A percentile compares a stretch with the other conserved stretches of the same genome.
Conservation (phyloP, 2,113 vertebrate species). For the Cebidichthys violaceus region DNA sequence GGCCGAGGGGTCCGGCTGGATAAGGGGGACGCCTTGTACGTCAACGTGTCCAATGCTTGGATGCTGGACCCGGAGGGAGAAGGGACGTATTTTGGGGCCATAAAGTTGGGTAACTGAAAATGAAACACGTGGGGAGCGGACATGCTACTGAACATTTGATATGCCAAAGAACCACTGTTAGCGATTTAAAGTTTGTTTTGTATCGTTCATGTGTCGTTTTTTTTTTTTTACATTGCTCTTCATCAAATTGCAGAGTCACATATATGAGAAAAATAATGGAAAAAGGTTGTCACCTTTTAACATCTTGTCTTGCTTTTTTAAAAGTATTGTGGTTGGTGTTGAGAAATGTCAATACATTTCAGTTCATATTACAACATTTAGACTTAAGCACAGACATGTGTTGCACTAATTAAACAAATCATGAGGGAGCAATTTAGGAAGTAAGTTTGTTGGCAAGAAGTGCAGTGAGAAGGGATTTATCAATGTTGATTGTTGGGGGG, state of each 20-base stretch:
- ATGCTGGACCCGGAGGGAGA: slow-evolving; percentile 90
- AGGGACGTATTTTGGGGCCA: slow-evolving; percentile 94
- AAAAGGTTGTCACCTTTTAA: slow-evolving; percentile 9
- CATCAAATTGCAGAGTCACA: slow-evolving; percentile 23
- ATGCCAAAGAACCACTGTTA: slow-evolving; percentile 84
- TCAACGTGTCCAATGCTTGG: slow-evolving; percentile 92
- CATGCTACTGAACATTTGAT: slow-evolving; percentile 84
- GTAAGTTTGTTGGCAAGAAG: slow-evolving; percentile 34
- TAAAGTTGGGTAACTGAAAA: slow-evolving; percentile 91
- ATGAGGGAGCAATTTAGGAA: slow-evolving; percentile 36
- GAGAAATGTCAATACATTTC: slow-evolving; percentile 37
- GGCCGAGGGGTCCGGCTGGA: slow-evolving; percentile 90
- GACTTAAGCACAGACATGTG: slow-evolving; percentile 39
- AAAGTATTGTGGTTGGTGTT: slow-evolving; percentile 27
- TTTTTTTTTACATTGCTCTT: slow-evolving; percentile 40
- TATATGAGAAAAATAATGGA: slow-evolving; percentile 1
- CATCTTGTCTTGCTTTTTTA: neutral
- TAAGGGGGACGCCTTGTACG: slow-evolving; percentile 87
- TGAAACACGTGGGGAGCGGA: slow-evolving; percentile 47
- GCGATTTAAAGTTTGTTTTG: slow-evolving; percentile 66
- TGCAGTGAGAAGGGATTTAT: slow-evolving; percentile 49
- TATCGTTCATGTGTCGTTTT: slow-evolving; percentile 26
- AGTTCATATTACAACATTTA: slow-evolving; percentile 37
- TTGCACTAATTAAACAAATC: slow-evolving; percentile 59
- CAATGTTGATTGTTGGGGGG: neutral